These are phyloP conservation scores for Tortricodes alternella DNA, from an alignment of 2,888 invertebrate genomes.

Conservation along the genomic window DNA sequence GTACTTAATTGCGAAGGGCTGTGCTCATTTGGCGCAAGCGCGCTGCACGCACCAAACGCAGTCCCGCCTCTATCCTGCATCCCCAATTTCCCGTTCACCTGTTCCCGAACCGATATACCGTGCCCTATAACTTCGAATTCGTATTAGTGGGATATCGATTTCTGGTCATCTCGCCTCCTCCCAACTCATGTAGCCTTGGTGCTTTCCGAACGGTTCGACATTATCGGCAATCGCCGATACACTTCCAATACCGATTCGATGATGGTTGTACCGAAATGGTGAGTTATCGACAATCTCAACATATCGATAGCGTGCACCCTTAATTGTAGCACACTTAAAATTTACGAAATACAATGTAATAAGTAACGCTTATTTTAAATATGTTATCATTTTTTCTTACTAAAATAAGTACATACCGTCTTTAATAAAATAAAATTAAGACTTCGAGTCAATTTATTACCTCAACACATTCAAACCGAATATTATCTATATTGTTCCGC, in stretches of 20 bases:
- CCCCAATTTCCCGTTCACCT: conserved; percentile 58
- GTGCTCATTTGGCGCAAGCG: conserved; percentile 59
- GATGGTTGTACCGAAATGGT: neutral
- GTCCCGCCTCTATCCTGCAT: conserved; percentile 51
- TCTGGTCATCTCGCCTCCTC: conserved; percentile 71
- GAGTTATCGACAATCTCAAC: conserved; percentile 46
- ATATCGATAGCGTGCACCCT: neutral
- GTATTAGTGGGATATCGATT: conserved; percentile 79
- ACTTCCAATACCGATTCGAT: conserved; percentile 58
- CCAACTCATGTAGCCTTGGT: conserved; percentile 71
- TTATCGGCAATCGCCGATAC: conserved; percentile 82
- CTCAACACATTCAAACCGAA: neutral
- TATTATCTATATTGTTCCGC: neutral
- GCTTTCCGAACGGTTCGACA: conserved; percentile 82
- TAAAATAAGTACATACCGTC: too few relatives aligned
- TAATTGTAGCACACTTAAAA: neutral
- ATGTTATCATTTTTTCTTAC: too few relatives aligned
- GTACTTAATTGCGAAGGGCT: neutral
- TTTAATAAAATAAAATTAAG: too few relatives aligned
- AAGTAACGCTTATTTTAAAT: too few relatives aligned
- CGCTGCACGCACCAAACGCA: conserved; percentile 43
- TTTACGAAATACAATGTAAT: too few relatives aligned
- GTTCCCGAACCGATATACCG: conserved; percentile 62
- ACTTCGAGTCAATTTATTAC: too few relatives aligned
- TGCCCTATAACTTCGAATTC: conserved; percentile 67